Conservation (phyloP, 2,888 invertebrate genomes). For the Marasmarcha lunaedactyla region DNA sequence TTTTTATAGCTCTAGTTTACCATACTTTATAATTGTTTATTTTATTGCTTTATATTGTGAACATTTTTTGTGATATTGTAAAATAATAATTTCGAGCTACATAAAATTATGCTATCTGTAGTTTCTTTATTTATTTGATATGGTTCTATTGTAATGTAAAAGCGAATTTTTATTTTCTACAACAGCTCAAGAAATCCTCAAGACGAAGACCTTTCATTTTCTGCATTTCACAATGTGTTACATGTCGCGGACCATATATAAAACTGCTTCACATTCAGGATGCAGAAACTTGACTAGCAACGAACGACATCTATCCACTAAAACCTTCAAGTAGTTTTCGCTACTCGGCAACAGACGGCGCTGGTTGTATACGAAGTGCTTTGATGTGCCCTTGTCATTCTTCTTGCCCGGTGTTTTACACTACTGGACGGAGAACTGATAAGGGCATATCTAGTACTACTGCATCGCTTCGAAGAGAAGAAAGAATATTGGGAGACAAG, state of each 20-base stretch:
- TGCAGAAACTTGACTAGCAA: slow-evolving; percentile 24
- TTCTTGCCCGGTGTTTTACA: slow-evolving; percentile 85
- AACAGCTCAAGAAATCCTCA: too few relatives aligned
- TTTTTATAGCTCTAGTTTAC: too few relatives aligned
- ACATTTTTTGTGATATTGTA: too few relatives aligned
- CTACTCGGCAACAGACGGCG: slow-evolving; percentile 31
- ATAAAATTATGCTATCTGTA: too few relatives aligned
- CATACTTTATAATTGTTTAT: too few relatives aligned
- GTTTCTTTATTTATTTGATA: too few relatives aligned
- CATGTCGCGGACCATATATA: slow-evolving; percentile 4
- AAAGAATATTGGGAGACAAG: too few relatives aligned
- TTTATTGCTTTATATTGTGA: too few relatives aligned
- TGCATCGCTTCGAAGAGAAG: too few relatives aligned
- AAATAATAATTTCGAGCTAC: too few relatives aligned
- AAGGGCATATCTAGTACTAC: slow-evolving; percentile 83
- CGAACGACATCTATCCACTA: slow-evolving; percentile 16
- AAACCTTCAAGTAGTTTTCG: not conserved
- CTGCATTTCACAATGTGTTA: slow-evolving; percentile 30
- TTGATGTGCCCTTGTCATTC: slow-evolving; percentile 91
- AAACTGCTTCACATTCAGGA: slow-evolving; percentile 22
- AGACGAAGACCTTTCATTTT: slow-evolving; percentile 15
- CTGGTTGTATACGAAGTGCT: slow-evolving; percentile 3
- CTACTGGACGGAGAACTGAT: slow-evolving; percentile 99
- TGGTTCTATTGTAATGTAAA: too few relatives aligned
- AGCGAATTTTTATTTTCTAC: too few relatives aligned